phyloP scores from a whole-genome alignment of 1,140 invertebrate species.

The Agrilus planipennis region DNA sequence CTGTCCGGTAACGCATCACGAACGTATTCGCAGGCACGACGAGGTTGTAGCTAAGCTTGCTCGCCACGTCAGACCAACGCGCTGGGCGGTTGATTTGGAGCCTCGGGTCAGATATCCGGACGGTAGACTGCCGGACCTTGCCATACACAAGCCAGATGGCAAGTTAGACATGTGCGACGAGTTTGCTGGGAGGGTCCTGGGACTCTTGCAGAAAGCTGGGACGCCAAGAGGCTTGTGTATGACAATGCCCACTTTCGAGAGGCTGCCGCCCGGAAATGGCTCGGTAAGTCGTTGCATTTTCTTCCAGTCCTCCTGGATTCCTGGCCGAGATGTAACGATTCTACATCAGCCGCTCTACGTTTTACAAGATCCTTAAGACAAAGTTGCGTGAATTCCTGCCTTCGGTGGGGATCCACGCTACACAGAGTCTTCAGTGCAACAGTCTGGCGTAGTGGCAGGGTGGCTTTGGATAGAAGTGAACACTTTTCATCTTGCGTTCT shows the following conservation, averaged over 20 bases:
- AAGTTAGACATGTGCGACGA: constrained; percentile 1
- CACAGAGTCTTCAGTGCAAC: no score
- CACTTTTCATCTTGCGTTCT: no score
- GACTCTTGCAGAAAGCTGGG: background rate
- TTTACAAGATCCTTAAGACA: background rate
- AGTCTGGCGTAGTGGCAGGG: no score
- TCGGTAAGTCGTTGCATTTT: constrained; percentile 5
- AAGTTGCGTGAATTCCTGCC: background rate
- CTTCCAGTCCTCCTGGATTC: constrained; percentile 11
- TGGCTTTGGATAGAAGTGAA: no score
- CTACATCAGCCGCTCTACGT: background rate
- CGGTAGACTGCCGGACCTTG: constrained; percentile 7
- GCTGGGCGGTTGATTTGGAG: constrained; percentile 6
- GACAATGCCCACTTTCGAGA: constrained; percentile 10
- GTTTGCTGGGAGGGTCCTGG: constrained; percentile 13
- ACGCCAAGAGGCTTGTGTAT: constrained; percentile 9
- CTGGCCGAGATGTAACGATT: background rate
- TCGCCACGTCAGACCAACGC: background rate
- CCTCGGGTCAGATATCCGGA: constrained; percentile 2
- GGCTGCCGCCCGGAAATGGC: constrained; percentile 4
- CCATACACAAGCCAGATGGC: constrained; percentile 3
- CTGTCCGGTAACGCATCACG: constrained; percentile 8
- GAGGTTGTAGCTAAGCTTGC: constrained; percentile 8
- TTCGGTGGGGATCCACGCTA: background rate
- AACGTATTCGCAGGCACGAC: constrained; percentile 8